phyloP scores from a whole-genome alignment of 2,888 invertebrate species.

The Camptogramma bilineatum region DNA sequence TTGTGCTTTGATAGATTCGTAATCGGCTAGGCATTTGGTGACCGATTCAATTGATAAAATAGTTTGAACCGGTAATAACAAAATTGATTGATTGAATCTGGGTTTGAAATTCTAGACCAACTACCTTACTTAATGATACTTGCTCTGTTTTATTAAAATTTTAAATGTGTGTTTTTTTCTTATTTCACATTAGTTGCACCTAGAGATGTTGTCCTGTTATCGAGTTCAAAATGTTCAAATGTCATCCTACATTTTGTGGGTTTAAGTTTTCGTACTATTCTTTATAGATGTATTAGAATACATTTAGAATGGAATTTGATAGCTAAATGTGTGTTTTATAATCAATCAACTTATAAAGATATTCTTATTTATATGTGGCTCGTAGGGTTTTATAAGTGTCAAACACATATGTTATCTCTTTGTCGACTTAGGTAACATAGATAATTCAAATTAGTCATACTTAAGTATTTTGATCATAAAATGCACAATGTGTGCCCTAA shows the following conservation, averaged over 20 bases:
- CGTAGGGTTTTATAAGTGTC: too few relatives aligned
- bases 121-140: neutral
- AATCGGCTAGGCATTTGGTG: slow-evolving; percentile 24
- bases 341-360: too few relatives aligned
- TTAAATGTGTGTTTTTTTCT: neutral
- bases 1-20: slow-evolving; percentile 41
- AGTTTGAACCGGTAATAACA: neutral
- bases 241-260: too few relatives aligned
- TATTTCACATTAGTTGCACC: too few relatives aligned
- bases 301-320: too few relatives aligned
- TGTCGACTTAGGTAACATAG: neutral
- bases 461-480: neutral
- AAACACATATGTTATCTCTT: neutral
- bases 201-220: too few relatives aligned
- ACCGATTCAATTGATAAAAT: slow-evolving; percentile 24
- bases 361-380: too few relatives aligned
- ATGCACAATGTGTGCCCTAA: slow-evolving; percentile 2
- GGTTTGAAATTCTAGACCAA: neutral
- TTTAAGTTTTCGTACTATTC: too few relatives aligned
- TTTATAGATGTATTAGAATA: too few relatives aligned
- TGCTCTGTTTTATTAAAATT: neutral
- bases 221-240: too few relatives aligned
- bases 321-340: too few relatives aligned
- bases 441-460: neutral
- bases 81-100: slow-evolving; percentile 5